These are phyloP conservation scores for Ophiothrix spiculata DNA, from an alignment of 35 echinoderm and acorn worm genomes.

Conservation along the genomic window DNA sequence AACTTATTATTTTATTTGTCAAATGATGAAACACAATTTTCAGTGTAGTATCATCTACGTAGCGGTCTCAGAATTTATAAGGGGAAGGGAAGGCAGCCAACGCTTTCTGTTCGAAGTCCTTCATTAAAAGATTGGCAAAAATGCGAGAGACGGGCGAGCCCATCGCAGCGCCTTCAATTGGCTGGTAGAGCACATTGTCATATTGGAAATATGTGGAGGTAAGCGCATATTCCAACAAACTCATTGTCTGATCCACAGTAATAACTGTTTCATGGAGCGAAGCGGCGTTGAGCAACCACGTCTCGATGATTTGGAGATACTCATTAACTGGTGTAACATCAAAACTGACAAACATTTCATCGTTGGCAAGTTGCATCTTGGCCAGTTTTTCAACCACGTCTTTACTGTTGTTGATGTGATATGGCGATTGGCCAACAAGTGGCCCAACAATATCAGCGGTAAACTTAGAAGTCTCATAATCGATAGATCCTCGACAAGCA, in stretches of 20 bases:
- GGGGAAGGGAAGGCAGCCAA: too few relatives aligned
- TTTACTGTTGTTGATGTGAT: background rate
- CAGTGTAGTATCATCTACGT: too few relatives aligned
- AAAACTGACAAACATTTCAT: background rate
- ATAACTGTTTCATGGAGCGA: background rate
- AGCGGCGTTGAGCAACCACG: background rate
- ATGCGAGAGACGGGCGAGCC: conserved; percentile 37
- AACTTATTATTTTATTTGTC: too few relatives aligned
- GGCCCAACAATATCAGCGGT: conserved; percentile 11
- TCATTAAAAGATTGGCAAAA: conserved; percentile 42
- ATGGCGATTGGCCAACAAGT: background rate
- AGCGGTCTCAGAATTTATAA: too few relatives aligned
- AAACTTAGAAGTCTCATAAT: background rate
- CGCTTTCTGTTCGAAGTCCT: conserved; percentile 43
- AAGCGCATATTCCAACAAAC: background rate
- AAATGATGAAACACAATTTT: too few relatives aligned
- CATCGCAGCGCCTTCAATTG: conserved; percentile 36
- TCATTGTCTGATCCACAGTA: background rate
- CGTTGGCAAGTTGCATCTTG: background rate
- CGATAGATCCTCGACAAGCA: background rate
- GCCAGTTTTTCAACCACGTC: background rate
- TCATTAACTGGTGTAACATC: background rate
- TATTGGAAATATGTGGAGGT: background rate
- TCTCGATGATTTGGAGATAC: background rate
- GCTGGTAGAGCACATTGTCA: conserved; percentile 15